Conservation (phyloP, 2,888 invertebrate genomes). For the Trisateles emortualis region DNA sequence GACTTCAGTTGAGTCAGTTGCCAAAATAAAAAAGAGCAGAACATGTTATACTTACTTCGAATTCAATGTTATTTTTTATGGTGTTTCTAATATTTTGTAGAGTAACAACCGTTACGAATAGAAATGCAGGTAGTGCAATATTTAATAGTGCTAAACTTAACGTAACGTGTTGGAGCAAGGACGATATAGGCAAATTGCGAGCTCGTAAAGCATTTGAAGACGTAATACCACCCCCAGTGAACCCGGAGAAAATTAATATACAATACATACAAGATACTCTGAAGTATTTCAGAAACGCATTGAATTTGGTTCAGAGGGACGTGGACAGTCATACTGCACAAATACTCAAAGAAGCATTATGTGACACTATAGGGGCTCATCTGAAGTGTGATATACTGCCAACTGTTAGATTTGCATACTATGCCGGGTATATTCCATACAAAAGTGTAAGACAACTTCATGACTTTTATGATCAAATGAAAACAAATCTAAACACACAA, state of each 20-base stretch:
- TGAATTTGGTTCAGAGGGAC: conserved; percentile 51
- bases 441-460: conserved; percentile 65
- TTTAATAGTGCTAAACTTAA: conserved; percentile 58
- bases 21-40: conserved; percentile 7
- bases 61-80: conserved; percentile 70
- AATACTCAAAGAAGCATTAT: conserved; percentile 67
- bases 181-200: conserved; percentile 69
- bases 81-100: conserved; percentile 59
- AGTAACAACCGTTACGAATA: conserved; percentile 45
- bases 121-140: conserved; percentile 70
- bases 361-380: conserved; percentile 76
- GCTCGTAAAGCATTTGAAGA: conserved; percentile 71
- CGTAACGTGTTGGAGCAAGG: conserved; percentile 69
- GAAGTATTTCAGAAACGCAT: conserved; percentile 63
- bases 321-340: conserved; percentile 47
- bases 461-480: conserved; percentile 65
- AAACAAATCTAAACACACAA: conserved; percentile 69
- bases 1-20: too few species aligned
- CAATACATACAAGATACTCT: conserved; percentile 65
- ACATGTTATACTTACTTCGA: conserved; percentile 46
- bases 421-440: conserved; percentile 77
- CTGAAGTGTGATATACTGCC: conserved; percentile 73
- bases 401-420: conserved; percentile 73
- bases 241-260: conserved; percentile 64
- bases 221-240: conserved; percentile 58